Percentiles rank a stretch among this genome's conserved stretches.
Conservation (phyloP, 64 coral and sea anemone species). For the Montipora foliosa region DNA sequence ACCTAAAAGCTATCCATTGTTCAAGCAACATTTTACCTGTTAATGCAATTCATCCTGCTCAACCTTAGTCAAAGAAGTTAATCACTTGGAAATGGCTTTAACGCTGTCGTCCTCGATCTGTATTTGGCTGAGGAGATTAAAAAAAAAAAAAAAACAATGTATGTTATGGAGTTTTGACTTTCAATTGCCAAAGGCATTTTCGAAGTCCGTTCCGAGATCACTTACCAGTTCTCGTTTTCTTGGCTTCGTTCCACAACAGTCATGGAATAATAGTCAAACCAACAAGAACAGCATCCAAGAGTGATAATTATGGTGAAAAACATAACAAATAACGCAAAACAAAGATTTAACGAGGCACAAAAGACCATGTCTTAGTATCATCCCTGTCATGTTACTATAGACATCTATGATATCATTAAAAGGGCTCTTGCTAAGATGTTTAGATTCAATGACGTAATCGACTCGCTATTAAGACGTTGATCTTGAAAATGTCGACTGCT, state of each 20-base stretch:
- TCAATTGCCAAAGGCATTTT: background rate
- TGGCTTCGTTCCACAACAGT: slow-evolving; percentile 62
- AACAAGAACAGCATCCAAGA: slow-evolving; percentile 88
- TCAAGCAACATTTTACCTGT: background rate
- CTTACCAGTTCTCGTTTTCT: slow-evolving; percentile 94
- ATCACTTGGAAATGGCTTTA: slow-evolving; percentile 29
- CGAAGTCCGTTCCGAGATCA: background rate
- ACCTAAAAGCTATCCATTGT: background rate
- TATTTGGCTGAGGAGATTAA: slow-evolving; percentile 41
- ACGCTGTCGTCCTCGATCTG: slow-evolving; percentile 53
- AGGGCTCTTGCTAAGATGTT: slow-evolving; percentile 1
- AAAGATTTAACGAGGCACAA: slow-evolving; percentile 95
- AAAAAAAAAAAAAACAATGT: background rate
- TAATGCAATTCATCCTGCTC: background rate
- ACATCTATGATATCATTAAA: slow-evolving; percentile 73
- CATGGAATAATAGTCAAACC: slow-evolving; percentile 97
- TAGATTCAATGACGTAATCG: slow-evolving; percentile 24
- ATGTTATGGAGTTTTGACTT: background rate
- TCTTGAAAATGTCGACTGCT: background rate
- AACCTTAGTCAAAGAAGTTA: background rate
- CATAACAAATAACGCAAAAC: slow-evolving; percentile 92
- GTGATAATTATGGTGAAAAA: slow-evolving; percentile 96
- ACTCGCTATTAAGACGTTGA: background rate
- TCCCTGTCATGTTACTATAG: slow-evolving; percentile 63
- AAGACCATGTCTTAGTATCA: slow-evolving; percentile 88